phyloP scores from a whole-genome alignment of 2,113 vertebrate species.

The Aegotheles bennettii region DNA sequence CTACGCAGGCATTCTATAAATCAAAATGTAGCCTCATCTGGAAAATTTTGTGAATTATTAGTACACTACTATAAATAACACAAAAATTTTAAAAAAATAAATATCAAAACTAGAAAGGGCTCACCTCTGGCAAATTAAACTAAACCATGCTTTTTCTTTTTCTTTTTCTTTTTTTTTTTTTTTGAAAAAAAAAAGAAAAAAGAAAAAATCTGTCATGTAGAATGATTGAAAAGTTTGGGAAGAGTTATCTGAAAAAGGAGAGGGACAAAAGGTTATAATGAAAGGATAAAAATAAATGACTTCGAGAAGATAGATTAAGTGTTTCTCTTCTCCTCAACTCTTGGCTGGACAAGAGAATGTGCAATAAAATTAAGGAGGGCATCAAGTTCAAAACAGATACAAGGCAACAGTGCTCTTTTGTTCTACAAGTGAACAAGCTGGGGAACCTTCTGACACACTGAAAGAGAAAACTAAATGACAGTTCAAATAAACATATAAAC shows the following conservation, averaged over 20 bases:
- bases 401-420: neutral
- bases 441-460: neutral
- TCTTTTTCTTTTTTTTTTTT: too few species aligned
- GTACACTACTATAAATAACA: neutral
- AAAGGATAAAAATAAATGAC: neutral
- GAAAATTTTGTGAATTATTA: neutral
- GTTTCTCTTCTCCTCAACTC: neutral
- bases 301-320: neutral
- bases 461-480: neutral
- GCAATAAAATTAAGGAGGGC: neutral
- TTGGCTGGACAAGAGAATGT: neutral
- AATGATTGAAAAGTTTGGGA: neutral
- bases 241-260: neutral
- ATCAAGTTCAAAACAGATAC: neutral
- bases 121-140: neutral
- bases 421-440: neutral
- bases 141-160: rapidly evolving
- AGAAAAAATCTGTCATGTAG: neutral
- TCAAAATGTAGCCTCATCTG: neutral
- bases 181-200: neutral
- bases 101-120: neutral
- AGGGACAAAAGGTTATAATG: neutral
- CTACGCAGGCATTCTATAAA: neutral
- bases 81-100: neutral
- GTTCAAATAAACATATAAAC: neutral